Evolutionary conservation across 2,113 vertebrate genomes (phyloP).

Genomic region (Labeo catla): DNA sequence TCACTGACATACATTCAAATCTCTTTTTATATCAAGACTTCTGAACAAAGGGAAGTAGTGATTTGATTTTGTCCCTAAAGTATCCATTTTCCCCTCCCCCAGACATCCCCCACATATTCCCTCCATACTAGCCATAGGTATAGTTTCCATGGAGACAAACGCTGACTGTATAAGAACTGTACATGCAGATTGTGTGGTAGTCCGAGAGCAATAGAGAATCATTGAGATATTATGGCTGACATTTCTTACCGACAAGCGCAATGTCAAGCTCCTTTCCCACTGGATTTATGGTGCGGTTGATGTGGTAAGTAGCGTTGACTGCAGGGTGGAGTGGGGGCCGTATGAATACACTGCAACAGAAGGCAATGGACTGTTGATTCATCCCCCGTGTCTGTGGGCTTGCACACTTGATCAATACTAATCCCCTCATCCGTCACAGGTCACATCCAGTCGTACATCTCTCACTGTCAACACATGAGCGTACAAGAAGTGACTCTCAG

Average conservation of each 20-base stretch:
- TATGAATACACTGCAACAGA: slow-evolving; percentile 44
- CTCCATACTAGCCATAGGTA: slow-evolving; percentile 21
- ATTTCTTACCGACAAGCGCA: slow-evolving; percentile 36
- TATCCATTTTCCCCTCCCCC: neutral
- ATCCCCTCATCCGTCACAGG: slow-evolving; percentile 48
- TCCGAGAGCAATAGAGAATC: neutral
- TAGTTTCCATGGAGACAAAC: slow-evolving; percentile 52
- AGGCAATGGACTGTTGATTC: slow-evolving; percentile 48
- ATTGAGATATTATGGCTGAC: slow-evolving; percentile 31
- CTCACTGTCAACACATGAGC: slow-evolving; percentile 62
- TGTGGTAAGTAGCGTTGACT: slow-evolving; percentile 32
- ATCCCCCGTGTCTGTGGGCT: slow-evolving; percentile 52
- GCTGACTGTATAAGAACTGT: slow-evolving; percentile 32
- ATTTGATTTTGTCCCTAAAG: neutral
- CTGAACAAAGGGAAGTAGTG: neutral
- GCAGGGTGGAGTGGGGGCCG: slow-evolving; percentile 4
- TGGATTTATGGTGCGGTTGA: slow-evolving; percentile 49
- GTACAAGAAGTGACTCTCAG: slow-evolving; percentile 3
- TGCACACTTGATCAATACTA: slow-evolving; percentile 65
- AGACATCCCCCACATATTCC: slow-evolving; percentile 12
- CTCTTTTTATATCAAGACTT: neutral
- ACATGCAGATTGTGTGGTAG: slow-evolving; percentile 28
- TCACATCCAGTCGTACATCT: slow-evolving; percentile 54
- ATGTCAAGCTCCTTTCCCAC: neutral
- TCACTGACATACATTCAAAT: neutral